Base-by-base conservation (phyloP, 23 tunicate species). In the Pegea sp. region DNA sequence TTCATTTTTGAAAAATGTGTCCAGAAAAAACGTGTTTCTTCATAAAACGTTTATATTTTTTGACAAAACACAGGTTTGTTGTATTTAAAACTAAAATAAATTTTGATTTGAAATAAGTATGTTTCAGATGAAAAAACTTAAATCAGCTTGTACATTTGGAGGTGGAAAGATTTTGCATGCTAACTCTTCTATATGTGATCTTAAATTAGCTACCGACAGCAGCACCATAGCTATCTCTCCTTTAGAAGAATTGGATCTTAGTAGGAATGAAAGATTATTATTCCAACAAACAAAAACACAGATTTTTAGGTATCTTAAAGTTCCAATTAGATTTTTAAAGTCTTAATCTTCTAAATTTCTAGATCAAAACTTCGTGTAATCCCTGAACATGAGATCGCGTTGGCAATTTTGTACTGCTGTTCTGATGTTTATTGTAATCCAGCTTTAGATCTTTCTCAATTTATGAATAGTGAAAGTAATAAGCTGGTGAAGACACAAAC, bases 351-450 rank as follows among this genome's bases (percentile, higher is more conserved):
- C n/a, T n/a, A n/a, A n/a, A n/a, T n/a, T n/a, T n/a, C n/a, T n/a
- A n/a, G n/a, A n/a, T n/a, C n/a, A n/a, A 8, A 38, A 16, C 46
- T 16, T 38, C 57, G 90, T 13, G 62, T 77, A 2, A 68, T 77
- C 3, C 70, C 63, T 48, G 90, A 69, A 32, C 68, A 68, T 63
- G 90, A 77, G 34, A 58, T 77, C 28, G 90, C 71, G 2, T 65
- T 77, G 42, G 69, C 90, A n/a, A 22, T 77, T 28, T 56, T 77
- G 7, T 77, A 69, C 43, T 63, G 71, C 33, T 64, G 62, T 24
- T 30, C 68, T 22, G 69, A 64, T 22, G 69, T 69, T 61, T 77
- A 77, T 34, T 60, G 69, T 60, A 77, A 77, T 52, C 62, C 90
- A 18, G 28, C 48, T 5, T 77, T 69, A 50, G 71, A 69, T 29